Base-by-base conservation (phyloP, 2,888 invertebrate genomes). In the Drosophila helvetica region DNA sequence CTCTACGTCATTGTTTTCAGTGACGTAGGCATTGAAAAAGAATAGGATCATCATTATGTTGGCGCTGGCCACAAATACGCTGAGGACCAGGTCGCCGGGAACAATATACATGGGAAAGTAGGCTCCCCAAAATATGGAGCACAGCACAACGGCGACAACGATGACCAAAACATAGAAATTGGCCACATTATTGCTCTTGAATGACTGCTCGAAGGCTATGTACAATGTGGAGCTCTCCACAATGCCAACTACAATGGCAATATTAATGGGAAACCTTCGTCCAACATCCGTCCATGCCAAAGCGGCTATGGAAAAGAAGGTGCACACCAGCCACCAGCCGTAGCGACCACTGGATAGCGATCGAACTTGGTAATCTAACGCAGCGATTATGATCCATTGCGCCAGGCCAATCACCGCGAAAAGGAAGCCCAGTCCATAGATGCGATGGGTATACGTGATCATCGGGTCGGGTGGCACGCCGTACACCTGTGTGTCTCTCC, bases 71-170 rank as follows among this genome's bases (percentile, higher is more conserved):
- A 86, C 65, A 5, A 78, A n/a, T 0, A 78, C n/a, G 38, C 88
- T 84, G 4, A 88, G 69, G 45, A 80, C 17, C 42, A 84, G 30
- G 43, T 84, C 88, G 9, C 83, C 83, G 1, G 83, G 83, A 3
- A 84, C 74, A 15, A 80, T 2, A 6, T 69, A 74, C 88, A 88
- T 86, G 12, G 88, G 86, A 25, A 84, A 71, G 53, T 88, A 88
- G 12, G 83, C 86, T 1, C 88, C 83, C 53, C 78, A 84, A 7
- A 84, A 43, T 5, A 88, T 68, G 2, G 78, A 71, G 12, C 54
- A 51, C 4, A 71, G 3, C 5, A 84, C 72, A 8, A 84, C 12
- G 7, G 64, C 1, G 2, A 74, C 19, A n/a, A 88, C 88, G 58
- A 84, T 72, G 1, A 76, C 22, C 1, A 46, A 54, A 9, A 74